These are phyloP conservation scores for Papilio protenor DNA, from an alignment of 2,888 invertebrate species.

Conservation along the genomic window DNA sequence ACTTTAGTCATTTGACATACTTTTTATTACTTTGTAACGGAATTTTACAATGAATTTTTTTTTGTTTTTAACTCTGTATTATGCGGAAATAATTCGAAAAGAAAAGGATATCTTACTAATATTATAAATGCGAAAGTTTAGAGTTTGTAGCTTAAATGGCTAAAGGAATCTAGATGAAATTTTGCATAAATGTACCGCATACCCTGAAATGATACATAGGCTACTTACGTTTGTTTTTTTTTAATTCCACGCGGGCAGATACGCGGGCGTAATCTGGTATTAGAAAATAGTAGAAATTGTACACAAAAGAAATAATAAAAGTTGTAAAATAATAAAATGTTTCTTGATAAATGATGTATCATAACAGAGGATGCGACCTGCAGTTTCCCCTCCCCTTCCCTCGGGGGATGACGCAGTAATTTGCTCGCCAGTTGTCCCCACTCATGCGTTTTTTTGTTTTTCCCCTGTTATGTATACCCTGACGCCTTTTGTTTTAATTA, in stretches of 20 bases:
- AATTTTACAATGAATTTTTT: not conserved
- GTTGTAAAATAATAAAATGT: not conserved
- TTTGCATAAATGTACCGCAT: too few relatives aligned
- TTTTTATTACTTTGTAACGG: not conserved
- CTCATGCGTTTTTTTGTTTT: conserved; percentile 9
- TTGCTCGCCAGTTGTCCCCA: conserved; percentile 9
- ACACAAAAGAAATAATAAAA: not conserved
- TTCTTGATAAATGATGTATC: conserved; percentile 1
- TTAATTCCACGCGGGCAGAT: too few relatives aligned
- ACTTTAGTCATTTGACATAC: not conserved
- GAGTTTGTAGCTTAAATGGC: too few relatives aligned
- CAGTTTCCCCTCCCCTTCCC: not conserved
- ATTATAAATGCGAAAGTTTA: too few relatives aligned
- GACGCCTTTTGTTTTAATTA: not conserved
- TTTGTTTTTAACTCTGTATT: too few relatives aligned
- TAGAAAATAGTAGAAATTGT: not conserved
- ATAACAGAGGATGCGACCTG: not conserved
- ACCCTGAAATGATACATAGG: too few relatives aligned
- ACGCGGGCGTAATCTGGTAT: not conserved
- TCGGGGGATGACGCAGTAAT: conserved; percentile 10
- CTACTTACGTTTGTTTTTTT: too few relatives aligned
- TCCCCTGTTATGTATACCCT: not conserved
- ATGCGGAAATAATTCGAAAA: too few relatives aligned
- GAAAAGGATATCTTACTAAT: not conserved
- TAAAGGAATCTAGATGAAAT: too few relatives aligned